phyloP scores from a whole-genome alignment of 2,797 vertebrate genomes.

The Eidolon dupreanum region DNA sequence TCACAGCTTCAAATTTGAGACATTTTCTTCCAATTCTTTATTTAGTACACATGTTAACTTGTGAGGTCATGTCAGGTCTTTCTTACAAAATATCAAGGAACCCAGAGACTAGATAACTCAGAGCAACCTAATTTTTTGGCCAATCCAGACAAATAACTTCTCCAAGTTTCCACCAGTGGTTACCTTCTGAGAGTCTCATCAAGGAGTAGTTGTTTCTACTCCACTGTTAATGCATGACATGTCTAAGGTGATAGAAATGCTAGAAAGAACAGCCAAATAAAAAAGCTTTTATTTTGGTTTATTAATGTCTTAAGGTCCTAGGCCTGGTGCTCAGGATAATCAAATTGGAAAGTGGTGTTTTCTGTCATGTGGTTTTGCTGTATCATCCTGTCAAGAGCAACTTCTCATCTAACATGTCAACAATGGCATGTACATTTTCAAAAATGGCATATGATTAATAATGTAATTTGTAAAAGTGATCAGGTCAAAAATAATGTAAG shows the following conservation, averaged over 20 bases:
- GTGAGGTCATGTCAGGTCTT: neutral
- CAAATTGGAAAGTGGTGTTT: neutral
- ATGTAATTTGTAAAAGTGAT: conserved; percentile 19
- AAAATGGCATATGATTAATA: neutral
- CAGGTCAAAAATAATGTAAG: neutral
- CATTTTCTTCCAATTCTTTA: neutral
- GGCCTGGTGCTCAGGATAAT: neutral
- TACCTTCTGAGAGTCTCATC: neutral
- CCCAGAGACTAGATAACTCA: neutral
- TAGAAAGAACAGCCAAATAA: neutral
- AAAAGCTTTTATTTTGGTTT: neutral
- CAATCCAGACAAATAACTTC: neutral
- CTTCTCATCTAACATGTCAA: neutral
- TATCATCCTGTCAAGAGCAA: neutral
- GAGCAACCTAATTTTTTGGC: neutral
- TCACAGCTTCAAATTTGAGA: neutral
- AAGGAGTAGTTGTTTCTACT: neutral
- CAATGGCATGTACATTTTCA: neutral
- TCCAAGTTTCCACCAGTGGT: neutral
- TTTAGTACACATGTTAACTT: neutral
- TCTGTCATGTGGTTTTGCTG: neutral
- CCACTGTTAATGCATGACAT: neutral
- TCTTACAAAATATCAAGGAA: neutral
- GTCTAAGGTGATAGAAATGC: neutral
- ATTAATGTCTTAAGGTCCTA: neutral